Base-by-base conservation (phyloP, 2,113 vertebrate species). In the Etheostoma cragini region DNA sequence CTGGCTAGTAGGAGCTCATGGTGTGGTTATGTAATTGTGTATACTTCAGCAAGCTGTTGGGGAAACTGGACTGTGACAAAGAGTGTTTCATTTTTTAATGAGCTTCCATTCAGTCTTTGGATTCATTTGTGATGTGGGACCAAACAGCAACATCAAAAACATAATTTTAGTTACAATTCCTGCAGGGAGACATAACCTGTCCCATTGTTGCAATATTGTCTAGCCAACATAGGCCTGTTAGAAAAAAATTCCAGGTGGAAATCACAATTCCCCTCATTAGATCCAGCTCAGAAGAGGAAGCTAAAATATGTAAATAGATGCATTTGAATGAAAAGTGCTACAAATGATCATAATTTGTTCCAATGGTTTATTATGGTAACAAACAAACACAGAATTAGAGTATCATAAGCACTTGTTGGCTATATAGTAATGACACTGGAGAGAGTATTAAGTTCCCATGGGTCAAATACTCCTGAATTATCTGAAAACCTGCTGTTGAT, bases 21-120 rank as follows among this genome's bases (percentile, higher is more conserved):
- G 76, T 61, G 17, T 57, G 72, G 38, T 93, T 91, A 87, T 88
- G 85, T 87, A 91, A 92, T 87, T 80, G 10, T 53, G 73, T 75
- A 8, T 42, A 62, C 16, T 66, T 79, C 81, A 57, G 63, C 83
- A 72, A 80, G 66, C 84, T 82, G 78, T 77, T 78, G 61, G 57
- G 47, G 42, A 76, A 76, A 82, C 6, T 1, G 66, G 54, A 58
- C 53, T 74, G 75, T 78, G 76, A 54, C 49, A 85, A 61, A 69
- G 26, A 80, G 16, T 56, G 45, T 80, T 88, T 22, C 19, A 89
- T 86, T 67, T 67, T 84, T 80, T 84, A 72, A 90, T 87, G 83
- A 86, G 77, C 42, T 46, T 72, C 56, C 53, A 60, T 69, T 81
- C 45, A 42, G 54, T 53, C 1, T 0, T 6, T 76, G 15, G 57